Base-by-base conservation (phyloP, 2,113 vertebrate genomes). In the Etheostoma spectabile region DNA sequence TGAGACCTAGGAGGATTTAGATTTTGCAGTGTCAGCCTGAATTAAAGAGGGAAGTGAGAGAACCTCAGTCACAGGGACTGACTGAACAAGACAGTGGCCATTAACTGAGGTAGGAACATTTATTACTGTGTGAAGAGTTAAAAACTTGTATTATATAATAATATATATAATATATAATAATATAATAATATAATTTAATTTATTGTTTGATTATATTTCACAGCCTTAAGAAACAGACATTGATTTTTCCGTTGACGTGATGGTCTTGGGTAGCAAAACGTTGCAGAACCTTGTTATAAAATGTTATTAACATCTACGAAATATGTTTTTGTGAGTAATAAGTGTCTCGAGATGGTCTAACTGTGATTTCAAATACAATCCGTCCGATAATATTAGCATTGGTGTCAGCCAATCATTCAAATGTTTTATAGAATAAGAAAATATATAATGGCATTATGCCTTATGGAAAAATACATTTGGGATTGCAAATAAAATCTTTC, bases 1-100 rank as follows among this genome's bases (percentile, higher is more conserved):
- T 51, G 5, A 51, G 35, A 45, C 11, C 1, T 14, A 12, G 10
- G 38, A 45, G 42, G 24, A 78, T 46, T 49, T 16, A 45, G 45
- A 64, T 64, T 68, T 19, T 49, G 86, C 77, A 78, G 48, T 22
- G 19, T 74, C 6, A 4, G 15, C 8, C 1, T 33, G 8, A 49
- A 7, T 51, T 74, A 86, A 89, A 91, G 77, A 84, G 18, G 55
- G 81, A 89, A 91, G 75, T 77, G 78, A 80, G 49, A 84, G 46
- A 8, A n/a, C 16, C 1, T 0, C 1, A 48, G 27, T 21, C 8
- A n/a, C 6, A 46, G 45, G 22, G 48, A 53, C 67, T 51, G 45
- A 69, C 67, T 67, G 73, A 64, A 42, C 59, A 21, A 73, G 52
- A 27, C 51, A 42, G 53, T 56, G 53, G 16, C 52, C 60, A n/a